A percentile compares a stretch with the other conserved stretches of the same genome.
Conservation (phyloP, 2,113 vertebrate genomes). For the Diphyllodes magnificus region DNA sequence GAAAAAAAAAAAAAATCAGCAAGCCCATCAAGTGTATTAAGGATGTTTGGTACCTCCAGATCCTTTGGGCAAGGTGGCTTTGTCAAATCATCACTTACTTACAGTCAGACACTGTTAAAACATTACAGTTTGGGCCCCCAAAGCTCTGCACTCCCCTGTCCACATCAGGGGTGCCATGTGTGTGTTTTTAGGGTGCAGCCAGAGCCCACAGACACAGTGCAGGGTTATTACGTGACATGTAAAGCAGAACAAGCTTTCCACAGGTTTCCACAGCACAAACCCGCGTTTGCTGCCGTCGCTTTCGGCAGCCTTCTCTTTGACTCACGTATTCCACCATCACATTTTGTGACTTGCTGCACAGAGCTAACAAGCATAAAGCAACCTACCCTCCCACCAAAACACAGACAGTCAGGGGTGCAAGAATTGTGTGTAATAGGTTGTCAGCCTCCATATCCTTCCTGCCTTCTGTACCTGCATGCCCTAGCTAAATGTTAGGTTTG, state of each 20-base stretch:
- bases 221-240: accelerated
- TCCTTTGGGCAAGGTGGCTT: neutral
- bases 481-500: neutral
- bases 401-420: accelerated
- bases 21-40: neutral
- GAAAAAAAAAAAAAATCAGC: too few relatives aligned
- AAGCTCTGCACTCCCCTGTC: neutral
- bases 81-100: neutral
- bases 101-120: neutral
- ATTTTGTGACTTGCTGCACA: neutral
- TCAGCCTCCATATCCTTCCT: neutral
- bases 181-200: neutral
- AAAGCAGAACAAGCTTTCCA: neutral
- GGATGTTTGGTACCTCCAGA: neutral
- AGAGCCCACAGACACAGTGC: neutral
- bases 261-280: neutral
- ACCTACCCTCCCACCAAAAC: neutral
- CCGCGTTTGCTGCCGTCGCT: accelerated
- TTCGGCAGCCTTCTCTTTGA: neutral
- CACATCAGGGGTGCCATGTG: accelerated
- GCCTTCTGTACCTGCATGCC: neutral
- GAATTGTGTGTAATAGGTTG: neutral
- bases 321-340: accelerated
- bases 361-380: neutral
- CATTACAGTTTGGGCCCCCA: neutral